Evolutionary conservation across 2,888 invertebrate genomes (phyloP).

Genomic region (Agrotis clavis): DNA sequence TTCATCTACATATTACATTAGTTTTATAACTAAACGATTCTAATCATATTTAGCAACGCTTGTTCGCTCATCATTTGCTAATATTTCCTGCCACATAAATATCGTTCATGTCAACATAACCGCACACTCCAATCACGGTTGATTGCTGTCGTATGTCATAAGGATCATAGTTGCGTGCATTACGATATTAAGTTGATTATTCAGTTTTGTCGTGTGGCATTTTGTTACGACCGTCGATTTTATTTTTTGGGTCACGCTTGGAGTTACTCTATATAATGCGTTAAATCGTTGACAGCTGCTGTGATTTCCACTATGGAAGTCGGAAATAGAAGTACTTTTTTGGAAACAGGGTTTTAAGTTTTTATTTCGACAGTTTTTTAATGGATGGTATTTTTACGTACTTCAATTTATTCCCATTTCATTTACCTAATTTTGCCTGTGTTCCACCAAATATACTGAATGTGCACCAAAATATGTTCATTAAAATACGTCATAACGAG

Average conservation of each 20-base stretch:
- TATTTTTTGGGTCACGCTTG: slow-evolving; percentile 60
- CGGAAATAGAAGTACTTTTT: slow-evolving; percentile 36
- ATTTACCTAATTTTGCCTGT: too few relatives aligned
- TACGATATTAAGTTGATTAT: slow-evolving; percentile 60
- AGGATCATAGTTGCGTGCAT: slow-evolving; percentile 63
- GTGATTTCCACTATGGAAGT: slow-evolving; percentile 23
- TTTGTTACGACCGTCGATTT: slow-evolving; percentile 56
- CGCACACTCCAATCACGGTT: slow-evolving; percentile 46
- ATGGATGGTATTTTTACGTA: too few relatives aligned
- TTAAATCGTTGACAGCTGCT: slow-evolving; percentile 56
- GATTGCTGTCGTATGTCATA: slow-evolving; percentile 51
- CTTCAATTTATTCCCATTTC: too few relatives aligned
- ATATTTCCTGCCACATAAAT: slow-evolving; percentile 33
- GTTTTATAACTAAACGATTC: background rate
- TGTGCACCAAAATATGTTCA: too few relatives aligned
- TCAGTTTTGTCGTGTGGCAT: slow-evolving; percentile 49
- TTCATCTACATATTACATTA: too few relatives aligned
- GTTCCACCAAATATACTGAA: too few relatives aligned
- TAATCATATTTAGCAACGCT: background rate
- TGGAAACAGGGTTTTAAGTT: slow-evolving; percentile 1
- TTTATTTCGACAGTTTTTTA: background rate
- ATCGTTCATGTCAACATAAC: slow-evolving; percentile 32
- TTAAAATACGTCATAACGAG: too few relatives aligned
- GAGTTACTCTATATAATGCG: slow-evolving; percentile 47
- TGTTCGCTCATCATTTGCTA: background rate